phyloP scores from a whole-genome alignment of 2,797 vertebrate genomes.

The Valencia hispanica region DNA sequence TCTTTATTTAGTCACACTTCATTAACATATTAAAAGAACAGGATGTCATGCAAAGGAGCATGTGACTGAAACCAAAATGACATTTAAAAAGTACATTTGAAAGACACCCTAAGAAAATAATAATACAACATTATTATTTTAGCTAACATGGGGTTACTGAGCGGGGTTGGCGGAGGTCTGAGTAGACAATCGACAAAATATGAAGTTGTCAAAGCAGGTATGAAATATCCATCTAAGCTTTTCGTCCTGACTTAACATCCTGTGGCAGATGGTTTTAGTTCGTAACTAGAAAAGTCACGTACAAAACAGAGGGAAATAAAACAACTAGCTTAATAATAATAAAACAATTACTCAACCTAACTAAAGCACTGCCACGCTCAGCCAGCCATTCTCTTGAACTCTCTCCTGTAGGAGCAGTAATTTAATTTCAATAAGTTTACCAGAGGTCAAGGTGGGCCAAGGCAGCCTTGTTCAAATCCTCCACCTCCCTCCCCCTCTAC shows the following conservation, averaged over 20 bases:
- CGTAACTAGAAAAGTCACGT: not conserved
- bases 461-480: conserved; percentile 80
- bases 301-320: not conserved
- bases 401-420: conserved; percentile 80
- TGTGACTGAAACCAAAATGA: too few species aligned
- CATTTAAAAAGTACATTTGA: too few species aligned
- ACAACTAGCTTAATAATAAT: not conserved
- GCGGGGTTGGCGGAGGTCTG: too few species aligned
- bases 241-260: not conserved
- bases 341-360: conserved; percentile 13
- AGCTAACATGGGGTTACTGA: too few species aligned
- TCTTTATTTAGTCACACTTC: too few species aligned
- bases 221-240: not conserved
- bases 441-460: conserved; percentile 84
- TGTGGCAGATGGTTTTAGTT: not conserved
- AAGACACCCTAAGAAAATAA: too few species aligned
- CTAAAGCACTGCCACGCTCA: conserved; percentile 62
- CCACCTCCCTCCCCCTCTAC: conserved; percentile 23
- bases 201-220: not conserved
- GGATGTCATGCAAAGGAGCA: too few species aligned
- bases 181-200: not conserved
- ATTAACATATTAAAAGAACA: too few species aligned
- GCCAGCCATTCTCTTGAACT: conserved; percentile 61
- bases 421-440: conserved; percentile 92
- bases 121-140: too few species aligned